A percentile compares a stretch with the other conserved stretches of the same genome.
These are phyloP conservation scores for Nomada flava DNA, from an alignment of 2,888 invertebrate species.

Conservation along the genomic window DNA sequence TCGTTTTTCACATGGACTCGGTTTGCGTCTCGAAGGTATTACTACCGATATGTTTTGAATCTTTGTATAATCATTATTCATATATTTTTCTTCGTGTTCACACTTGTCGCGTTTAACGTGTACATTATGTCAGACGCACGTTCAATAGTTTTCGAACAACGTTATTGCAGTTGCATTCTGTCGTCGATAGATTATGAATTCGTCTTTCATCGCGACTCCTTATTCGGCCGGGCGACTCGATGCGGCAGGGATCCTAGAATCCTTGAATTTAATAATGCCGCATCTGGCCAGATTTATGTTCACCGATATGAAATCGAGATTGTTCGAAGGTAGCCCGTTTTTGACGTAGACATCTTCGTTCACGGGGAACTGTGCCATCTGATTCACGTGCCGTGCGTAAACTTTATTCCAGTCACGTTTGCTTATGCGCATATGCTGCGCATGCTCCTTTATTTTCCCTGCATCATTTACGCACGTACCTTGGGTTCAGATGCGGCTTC, in stretches of 20 bases:
- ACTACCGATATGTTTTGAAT: not conserved
- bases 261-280: constrained; percentile 56
- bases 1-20: constrained; percentile 11
- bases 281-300: constrained; percentile 52
- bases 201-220: constrained; percentile 36
- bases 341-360: constrained; percentile 61
- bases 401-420: constrained; percentile 59
- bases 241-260: constrained; percentile 17
- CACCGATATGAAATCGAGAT: constrained; percentile 63
- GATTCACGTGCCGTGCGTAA: constrained; percentile 48
- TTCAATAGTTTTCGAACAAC: constrained; percentile 2
- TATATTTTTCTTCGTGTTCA: not conserved
- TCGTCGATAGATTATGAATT: constrained; percentile 45
- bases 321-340: constrained; percentile 47
- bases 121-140: not conserved
- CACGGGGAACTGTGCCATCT: constrained; percentile 53
- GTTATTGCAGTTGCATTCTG: not conserved
- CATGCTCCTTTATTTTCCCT: constrained; percentile 46
- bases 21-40: not conserved
- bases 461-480: constrained; percentile 58
- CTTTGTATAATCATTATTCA: not conserved
- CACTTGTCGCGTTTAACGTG: not conserved
- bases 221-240: constrained; percentile 33
- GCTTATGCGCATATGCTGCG: constrained; percentile 49
- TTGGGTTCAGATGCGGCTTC: constrained; percentile 49